phyloP scores from a whole-genome alignment of 2,797 vertebrate species.

The Peromyscus aztecus region DNA sequence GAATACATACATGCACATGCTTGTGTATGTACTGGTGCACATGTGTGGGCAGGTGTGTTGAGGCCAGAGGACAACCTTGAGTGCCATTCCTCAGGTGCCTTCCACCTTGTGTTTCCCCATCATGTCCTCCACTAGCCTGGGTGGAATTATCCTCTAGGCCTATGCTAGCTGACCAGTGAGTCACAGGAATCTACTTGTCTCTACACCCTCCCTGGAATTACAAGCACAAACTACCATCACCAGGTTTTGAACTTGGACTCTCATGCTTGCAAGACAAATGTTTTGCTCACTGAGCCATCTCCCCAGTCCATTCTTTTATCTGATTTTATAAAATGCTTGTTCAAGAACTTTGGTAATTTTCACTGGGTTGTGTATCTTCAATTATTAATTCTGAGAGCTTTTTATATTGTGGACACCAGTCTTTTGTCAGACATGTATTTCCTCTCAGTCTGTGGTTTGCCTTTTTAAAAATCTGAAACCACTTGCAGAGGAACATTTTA shows the following conservation, averaged over 20 bases:
- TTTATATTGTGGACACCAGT: neutral
- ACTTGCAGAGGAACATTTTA: neutral
- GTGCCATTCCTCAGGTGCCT: neutral
- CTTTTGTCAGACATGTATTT: conserved; percentile 24
- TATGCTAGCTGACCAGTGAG: neutral
- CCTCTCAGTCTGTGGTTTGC: neutral
- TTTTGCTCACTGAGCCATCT: neutral
- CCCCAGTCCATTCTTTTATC: neutral
- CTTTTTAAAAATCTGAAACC: neutral
- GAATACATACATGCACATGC: neutral
- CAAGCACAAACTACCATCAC: neutral
- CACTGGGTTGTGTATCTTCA: neutral
- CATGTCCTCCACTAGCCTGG: neutral
- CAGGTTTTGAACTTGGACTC: neutral
- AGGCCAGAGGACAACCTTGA: neutral
- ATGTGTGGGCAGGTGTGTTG: neutral
- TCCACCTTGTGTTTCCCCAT: neutral
- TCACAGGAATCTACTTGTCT: neutral
- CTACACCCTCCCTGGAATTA: neutral
- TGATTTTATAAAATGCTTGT: neutral
- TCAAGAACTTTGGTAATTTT: neutral
- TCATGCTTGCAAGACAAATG: neutral
- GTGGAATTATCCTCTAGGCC: neutral
- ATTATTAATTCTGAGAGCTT: neutral
- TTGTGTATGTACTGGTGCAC: neutral